Conservation (phyloP, 2,113 vertebrate species). For the Aviceda subcristata region DNA sequence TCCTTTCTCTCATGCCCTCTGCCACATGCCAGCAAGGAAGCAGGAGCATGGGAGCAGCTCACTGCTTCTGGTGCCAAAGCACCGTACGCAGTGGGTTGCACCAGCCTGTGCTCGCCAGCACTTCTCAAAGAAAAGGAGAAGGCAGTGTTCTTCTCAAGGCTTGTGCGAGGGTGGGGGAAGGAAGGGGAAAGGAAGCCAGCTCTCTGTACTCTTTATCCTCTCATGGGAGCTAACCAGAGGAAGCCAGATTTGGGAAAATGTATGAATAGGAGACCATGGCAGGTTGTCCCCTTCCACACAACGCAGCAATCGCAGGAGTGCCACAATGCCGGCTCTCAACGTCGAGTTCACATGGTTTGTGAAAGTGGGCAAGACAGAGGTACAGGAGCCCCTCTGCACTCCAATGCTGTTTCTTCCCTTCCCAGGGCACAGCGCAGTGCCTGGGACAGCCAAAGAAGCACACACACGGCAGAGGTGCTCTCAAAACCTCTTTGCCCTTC, state of each 20-base stretch:
- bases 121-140: background rate
- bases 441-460: background rate
- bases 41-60: conserved; percentile 9
- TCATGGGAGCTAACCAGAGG: background rate
- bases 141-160: background rate
- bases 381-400: background rate
- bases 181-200: background rate
- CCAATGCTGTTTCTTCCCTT: background rate
- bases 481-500: background rate
- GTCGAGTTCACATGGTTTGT: background rate
- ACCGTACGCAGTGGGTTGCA: background rate
- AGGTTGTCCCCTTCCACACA: background rate
- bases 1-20: background rate
- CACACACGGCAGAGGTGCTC: background rate
- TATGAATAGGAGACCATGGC: background rate
- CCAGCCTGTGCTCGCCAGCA: background rate
- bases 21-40: background rate
- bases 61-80: background rate
- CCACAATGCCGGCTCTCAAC: accelerated
- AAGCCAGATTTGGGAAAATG: background rate
- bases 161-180: background rate
- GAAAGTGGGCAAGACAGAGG: accelerated
- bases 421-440: accelerated
- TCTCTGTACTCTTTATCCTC: background rate
- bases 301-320: background rate